These are phyloP conservation scores for Drosophila pectinifera DNA, from an alignment of 1,140 invertebrate species.

Conservation along the genomic window DNA sequence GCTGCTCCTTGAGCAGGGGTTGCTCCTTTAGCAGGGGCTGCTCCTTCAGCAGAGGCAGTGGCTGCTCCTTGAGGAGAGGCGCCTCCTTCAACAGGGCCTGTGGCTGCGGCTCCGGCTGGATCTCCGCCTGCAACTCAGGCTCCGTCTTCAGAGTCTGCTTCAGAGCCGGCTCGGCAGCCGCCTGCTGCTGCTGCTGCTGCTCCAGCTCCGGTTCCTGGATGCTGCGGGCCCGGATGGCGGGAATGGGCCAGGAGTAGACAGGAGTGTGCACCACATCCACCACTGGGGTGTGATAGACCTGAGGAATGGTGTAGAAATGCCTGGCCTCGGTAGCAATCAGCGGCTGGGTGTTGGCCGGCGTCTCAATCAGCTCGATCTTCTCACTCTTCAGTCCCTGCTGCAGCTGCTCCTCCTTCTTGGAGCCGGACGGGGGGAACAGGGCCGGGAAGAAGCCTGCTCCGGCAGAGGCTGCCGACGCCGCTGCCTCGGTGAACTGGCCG, in stretches of 20 bases:
- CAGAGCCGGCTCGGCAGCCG: slow-evolving; percentile 24
- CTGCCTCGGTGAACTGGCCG: slow-evolving; percentile 68
- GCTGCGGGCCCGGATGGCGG: slow-evolving; percentile 76
- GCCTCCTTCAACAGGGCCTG: slow-evolving; percentile 32
- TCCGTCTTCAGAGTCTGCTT: slow-evolving; percentile 44
- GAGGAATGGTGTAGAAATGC: slow-evolving; percentile 71
- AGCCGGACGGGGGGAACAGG: slow-evolving; percentile 46
- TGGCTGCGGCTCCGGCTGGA: slow-evolving; percentile 11
- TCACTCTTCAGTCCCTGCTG: slow-evolving; percentile 45
- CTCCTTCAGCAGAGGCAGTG: slow-evolving; percentile 54
- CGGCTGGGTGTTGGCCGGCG: slow-evolving; percentile 71
- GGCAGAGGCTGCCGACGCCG: slow-evolving; percentile 57
- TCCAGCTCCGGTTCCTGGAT: slow-evolving; percentile 51
- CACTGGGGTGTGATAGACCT: slow-evolving; percentile 71
- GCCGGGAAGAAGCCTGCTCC: slow-evolving; percentile 71
- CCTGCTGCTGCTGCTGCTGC: slow-evolving; percentile 26
- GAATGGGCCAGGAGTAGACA: slow-evolving; percentile 71
- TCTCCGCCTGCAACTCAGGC: slow-evolving; percentile 33
- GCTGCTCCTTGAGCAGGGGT: slow-evolving; percentile 31
- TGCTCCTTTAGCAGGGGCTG: slow-evolving; percentile 45
- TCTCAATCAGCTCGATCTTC: slow-evolving; percentile 69
- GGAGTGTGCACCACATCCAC: slow-evolving; percentile 73
- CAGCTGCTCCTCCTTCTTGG: slow-evolving; percentile 51
- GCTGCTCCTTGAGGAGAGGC: slow-evolving; percentile 60
- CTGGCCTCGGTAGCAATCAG: slow-evolving; percentile 66